Percentiles rank a stretch among this genome's conserved stretches.
phyloP scores from a whole-genome alignment of 2,797 vertebrate genomes.

The Trachops cirrhosus region DNA sequence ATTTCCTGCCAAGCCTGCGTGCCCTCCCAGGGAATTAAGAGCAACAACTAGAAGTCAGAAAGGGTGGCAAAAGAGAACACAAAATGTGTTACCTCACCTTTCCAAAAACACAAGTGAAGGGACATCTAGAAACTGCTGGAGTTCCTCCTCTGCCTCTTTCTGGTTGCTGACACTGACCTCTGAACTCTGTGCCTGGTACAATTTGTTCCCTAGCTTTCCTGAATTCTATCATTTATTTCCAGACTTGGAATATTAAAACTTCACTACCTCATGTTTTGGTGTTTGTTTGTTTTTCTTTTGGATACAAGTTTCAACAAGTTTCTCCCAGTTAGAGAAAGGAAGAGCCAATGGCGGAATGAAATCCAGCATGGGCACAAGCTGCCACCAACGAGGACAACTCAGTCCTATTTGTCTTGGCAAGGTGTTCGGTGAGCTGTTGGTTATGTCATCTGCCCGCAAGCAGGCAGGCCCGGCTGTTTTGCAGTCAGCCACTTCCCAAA shows the following conservation, averaged over 20 bases:
- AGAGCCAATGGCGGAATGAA: neutral
- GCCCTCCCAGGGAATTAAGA: neutral
- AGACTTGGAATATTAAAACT: neutral
- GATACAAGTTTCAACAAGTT: neutral
- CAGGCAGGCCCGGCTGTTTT: neutral
- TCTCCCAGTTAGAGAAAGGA: neutral
- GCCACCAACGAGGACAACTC: neutral
- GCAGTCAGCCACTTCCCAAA: slow-evolving; percentile 2
- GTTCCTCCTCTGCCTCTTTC: neutral
- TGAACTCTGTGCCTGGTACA: neutral
- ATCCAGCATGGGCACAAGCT: neutral
- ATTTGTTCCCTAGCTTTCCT: neutral
- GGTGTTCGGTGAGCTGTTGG: neutral
- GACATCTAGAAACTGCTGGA: neutral
- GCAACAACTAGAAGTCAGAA: neutral
- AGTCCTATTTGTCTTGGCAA: slow-evolving; percentile 28
- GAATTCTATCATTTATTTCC: neutral
- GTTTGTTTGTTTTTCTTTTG: neutral
- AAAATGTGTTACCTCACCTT: neutral
- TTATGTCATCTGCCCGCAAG: slow-evolving; percentile 9
- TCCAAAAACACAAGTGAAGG: neutral
- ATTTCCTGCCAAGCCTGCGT: neutral
- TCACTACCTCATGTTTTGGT: neutral
- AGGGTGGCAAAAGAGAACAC: neutral
- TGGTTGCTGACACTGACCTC: neutral